Conservation (phyloP, 2,797 vertebrate species). For the Siniperca scherzeri region DNA sequence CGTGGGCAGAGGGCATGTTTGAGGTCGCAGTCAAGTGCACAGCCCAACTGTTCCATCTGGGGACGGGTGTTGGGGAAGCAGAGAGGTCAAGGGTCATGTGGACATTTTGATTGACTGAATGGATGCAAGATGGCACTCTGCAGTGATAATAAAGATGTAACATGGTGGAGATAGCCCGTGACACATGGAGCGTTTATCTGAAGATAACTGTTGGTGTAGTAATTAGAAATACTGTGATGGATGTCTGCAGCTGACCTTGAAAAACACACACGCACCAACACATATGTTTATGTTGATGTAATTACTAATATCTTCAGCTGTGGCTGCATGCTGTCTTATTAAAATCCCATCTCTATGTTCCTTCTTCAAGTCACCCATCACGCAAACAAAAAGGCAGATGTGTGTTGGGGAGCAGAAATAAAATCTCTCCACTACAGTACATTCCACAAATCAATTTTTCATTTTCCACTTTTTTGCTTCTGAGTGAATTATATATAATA, state of each 20-base stretch:
- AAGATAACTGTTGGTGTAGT: constrained; percentile 5
- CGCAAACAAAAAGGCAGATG: constrained; percentile 61
- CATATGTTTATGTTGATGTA: constrained; percentile 57
- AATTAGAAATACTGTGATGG: constrained; percentile 36
- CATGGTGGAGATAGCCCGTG: not conserved
- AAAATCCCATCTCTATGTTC: constrained; percentile 57
- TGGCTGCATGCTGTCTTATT: constrained; percentile 62
- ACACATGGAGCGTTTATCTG: constrained; percentile 1
- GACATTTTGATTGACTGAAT: constrained; percentile 34
- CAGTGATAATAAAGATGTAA: constrained; percentile 13
- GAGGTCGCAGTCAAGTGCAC: constrained; percentile 47
- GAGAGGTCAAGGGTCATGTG: constrained; percentile 40
- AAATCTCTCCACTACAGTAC: constrained; percentile 17
- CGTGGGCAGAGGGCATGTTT: constrained; percentile 39
- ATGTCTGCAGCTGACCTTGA: constrained; percentile 45
- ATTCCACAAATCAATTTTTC: constrained; percentile 73
- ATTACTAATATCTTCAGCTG: constrained; percentile 53
- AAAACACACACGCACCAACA: constrained; percentile 29
- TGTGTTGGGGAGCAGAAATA: constrained; percentile 54
- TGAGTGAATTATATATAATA: constrained; percentile 79
- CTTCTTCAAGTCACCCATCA: constrained; percentile 32
- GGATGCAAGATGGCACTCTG: constrained; percentile 3
- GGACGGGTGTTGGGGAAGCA: not conserved
- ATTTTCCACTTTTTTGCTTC: constrained; percentile 61
- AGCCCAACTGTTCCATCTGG: constrained; percentile 57